These are phyloP conservation scores for Aporrectodea caliginosa DNA, from an alignment of 1,140 invertebrate genomes.

Conservation along the genomic window DNA sequence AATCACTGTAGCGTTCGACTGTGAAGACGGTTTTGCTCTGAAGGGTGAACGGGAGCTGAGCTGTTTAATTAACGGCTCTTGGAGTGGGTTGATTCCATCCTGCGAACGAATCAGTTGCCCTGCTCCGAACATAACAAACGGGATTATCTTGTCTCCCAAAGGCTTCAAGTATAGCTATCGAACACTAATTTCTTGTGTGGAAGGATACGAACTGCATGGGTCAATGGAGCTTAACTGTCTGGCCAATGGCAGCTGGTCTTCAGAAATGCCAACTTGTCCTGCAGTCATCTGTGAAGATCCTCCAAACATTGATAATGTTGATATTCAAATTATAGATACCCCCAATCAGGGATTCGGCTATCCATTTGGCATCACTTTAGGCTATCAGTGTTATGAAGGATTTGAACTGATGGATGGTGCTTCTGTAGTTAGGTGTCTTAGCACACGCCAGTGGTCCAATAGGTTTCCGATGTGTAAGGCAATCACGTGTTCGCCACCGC, in stretches of 20 bases:
- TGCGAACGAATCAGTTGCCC: slow-evolving; percentile 36
- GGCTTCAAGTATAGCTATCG: slow-evolving; percentile 11
- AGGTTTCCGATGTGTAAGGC: slow-evolving; percentile 10
- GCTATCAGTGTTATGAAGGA: slow-evolving; percentile 8
- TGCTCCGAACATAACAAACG: background rate
- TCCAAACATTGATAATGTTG: background rate
- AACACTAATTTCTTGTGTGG: slow-evolving; percentile 62
- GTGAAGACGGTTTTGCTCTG: slow-evolving; percentile 36
- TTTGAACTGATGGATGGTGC: slow-evolving; percentile 11
- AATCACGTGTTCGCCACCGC: background rate
- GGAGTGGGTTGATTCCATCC: slow-evolving; percentile 9
- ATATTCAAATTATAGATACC: background rate
- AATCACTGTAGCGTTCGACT: slow-evolving; percentile 26
- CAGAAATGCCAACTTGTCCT: slow-evolving; percentile 73
- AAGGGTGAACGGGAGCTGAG: slow-evolving; percentile 25
- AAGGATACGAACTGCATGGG: slow-evolving; percentile 69
- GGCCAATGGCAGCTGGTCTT: slow-evolving; percentile 79
- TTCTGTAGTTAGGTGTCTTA: background rate
- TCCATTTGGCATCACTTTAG: slow-evolving; percentile 9
- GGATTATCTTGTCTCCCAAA: background rate
- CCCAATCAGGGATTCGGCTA: slow-evolving; percentile 13
- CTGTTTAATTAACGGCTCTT: slow-evolving; percentile 17
- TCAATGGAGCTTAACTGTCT: slow-evolving; percentile 71
- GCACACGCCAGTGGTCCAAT: slow-evolving; percentile 10
- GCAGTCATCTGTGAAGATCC: slow-evolving; percentile 58